Evolutionary conservation across 1,140 invertebrate genomes (phyloP).

Genomic region (Bursaphelenchus mucronatus): DNA sequence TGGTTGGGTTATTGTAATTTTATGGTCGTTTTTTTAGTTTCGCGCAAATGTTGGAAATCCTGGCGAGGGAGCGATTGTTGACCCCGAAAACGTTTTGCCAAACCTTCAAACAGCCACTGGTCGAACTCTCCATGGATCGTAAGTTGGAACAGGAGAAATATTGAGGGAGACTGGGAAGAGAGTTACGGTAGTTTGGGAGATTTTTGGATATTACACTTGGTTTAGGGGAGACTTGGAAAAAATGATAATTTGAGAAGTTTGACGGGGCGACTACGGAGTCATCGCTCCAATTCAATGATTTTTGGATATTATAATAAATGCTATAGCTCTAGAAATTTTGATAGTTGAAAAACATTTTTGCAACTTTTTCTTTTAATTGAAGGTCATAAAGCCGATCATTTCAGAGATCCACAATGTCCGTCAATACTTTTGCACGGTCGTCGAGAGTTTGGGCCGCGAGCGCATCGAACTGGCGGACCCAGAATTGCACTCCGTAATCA

Average conservation of each 20-base stretch:
- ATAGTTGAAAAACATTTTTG: no score
- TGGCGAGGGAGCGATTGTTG: constrained; percentile 1
- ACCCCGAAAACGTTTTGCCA: neutral
- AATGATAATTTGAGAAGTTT: no score
- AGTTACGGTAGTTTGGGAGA: no score
- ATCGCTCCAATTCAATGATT: no score
- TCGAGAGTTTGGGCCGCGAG: neutral
- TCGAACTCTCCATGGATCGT: constrained; percentile 13
- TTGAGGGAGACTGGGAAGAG: no score
- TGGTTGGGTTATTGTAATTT: neutral
- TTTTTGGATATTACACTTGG: no score
- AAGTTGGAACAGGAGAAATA: neutral
- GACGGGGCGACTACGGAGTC: no score
- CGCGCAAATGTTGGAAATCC: constrained; percentile 1
- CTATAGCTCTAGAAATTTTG: no score
- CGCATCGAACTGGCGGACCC: neutral
- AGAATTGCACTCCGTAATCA: neutral
- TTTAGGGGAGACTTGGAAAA: no score
- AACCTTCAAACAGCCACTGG: constrained; percentile 6
- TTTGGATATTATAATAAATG: no score
- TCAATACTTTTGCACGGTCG: constrained; percentile 10
- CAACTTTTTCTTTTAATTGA: no score
- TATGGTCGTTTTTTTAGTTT: neutral
- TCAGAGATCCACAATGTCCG: constrained; percentile 14
- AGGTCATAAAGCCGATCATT: neutral